phyloP scores from a whole-genome alignment of 2,113 vertebrate genomes.

The Garra rufa region DNA sequence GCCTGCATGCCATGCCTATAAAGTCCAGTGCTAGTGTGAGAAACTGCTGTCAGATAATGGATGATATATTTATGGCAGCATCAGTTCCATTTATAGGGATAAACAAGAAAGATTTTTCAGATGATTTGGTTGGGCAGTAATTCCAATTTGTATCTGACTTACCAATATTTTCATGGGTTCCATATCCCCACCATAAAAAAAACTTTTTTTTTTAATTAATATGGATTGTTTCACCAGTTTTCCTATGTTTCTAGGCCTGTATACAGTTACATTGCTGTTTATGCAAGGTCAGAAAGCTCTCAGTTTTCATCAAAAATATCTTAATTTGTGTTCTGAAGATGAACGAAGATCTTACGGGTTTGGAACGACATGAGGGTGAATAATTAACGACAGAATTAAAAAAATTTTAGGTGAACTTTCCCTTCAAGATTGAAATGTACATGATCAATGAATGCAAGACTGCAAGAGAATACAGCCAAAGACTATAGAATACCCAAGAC shows the following conservation, averaged over 20 bases:
- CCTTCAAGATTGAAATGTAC: background rate
- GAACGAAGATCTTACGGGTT: no score
- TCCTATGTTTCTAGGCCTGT: no score
- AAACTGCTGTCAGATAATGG: background rate
- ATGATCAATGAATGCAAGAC: background rate
- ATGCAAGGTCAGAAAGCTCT: no score
- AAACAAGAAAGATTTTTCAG: background rate
- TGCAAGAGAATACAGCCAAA: background rate
- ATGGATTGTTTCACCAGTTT: no score
- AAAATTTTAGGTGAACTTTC: no score
- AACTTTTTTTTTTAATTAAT: no score
- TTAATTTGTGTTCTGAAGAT: no score
- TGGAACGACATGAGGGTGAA: no score
- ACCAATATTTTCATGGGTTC: background rate
- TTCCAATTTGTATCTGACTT: background rate
- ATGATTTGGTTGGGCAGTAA: background rate
- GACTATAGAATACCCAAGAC: no score
- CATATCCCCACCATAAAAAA: background rate
- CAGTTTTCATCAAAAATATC: no score
- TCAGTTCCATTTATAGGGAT: background rate
- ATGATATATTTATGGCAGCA: background rate
- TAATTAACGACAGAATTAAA: no score
- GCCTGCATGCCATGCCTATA: background rate
- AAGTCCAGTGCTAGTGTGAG: background rate
- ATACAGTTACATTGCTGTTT: no score